Percentiles rank a stretch among this genome's conserved stretches.
These are phyloP conservation scores for Glaucomys volans DNA, from an alignment of 2,113 vertebrate genomes.

Conservation along the genomic window DNA sequence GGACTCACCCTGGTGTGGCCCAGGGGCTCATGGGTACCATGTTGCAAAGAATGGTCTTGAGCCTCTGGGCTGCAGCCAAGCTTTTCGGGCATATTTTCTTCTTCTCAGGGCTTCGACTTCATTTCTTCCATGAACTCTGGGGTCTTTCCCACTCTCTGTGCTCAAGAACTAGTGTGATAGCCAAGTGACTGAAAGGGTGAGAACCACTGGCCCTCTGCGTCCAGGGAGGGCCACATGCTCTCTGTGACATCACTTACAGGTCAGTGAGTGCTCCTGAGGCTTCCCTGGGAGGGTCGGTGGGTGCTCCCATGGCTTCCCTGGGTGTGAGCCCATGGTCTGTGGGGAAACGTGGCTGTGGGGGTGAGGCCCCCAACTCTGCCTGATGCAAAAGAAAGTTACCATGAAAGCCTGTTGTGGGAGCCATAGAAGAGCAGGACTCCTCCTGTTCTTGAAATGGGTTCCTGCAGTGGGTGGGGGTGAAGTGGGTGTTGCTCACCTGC, in stretches of 20 bases:
- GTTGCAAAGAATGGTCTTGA: not conserved
- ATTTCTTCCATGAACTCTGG: not conserved
- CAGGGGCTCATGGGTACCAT: not conserved
- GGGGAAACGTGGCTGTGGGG: not conserved
- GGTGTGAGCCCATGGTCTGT: not conserved
- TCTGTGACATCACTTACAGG: rapidly evolving
- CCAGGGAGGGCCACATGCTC: not conserved
- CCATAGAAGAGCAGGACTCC: not conserved
- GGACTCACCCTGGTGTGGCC: no score
- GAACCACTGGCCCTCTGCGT: not conserved
- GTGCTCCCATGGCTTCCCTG: not conserved
- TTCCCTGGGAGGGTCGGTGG: not conserved
- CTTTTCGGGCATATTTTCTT: not conserved
- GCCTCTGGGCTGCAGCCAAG: not conserved
- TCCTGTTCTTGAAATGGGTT: rapidly evolving
- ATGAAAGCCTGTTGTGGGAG: not conserved
- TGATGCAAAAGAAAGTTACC: not conserved
- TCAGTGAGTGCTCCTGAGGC: not conserved
- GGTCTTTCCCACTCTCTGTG: not conserved
- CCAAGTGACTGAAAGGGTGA: no score
- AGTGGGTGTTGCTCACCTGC: rapidly evolving
- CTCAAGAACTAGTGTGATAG: not conserved
- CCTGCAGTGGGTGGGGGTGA: rapidly evolving
- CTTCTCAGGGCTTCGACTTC: not conserved
- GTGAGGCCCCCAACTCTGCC: rapidly evolving